Evolutionary conservation across 2,888 invertebrate species (phyloP).

Genomic region (Luffia ferchaultella): DNA sequence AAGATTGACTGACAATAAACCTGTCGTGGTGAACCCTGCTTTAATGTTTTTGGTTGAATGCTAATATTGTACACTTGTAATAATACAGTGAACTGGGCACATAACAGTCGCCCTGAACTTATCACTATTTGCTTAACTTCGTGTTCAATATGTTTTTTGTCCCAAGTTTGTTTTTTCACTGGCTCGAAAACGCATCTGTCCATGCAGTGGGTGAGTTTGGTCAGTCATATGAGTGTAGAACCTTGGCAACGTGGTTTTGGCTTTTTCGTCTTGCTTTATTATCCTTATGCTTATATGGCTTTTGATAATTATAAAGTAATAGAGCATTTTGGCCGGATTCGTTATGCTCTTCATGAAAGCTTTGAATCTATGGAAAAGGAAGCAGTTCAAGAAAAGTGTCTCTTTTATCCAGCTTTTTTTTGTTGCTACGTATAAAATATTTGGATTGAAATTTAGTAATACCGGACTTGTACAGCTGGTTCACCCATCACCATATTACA

Average conservation of each 20-base stretch:
- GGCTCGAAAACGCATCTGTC: background rate
- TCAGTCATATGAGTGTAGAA: background rate
- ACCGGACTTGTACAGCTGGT: too few relatives aligned
- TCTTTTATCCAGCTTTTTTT: background rate
- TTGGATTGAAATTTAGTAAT: too few relatives aligned
- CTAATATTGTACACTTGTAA: too few relatives aligned
- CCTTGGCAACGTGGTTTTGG: background rate
- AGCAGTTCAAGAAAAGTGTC: background rate
- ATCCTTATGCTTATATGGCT: background rate
- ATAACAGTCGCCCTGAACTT: too few relatives aligned
- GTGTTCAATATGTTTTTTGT: background rate
- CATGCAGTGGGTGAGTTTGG: background rate
- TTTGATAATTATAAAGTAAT: too few relatives aligned
- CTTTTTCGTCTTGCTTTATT: background rate
- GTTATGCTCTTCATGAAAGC: background rate
- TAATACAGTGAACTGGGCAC: too few relatives aligned
- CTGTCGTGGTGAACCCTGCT: too few relatives aligned
- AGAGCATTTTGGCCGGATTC: background rate
- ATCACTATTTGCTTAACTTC: too few relatives aligned
- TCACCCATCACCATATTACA: too few relatives aligned
- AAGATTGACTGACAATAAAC: too few relatives aligned
- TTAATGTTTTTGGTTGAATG: too few relatives aligned
- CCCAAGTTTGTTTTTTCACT: background rate
- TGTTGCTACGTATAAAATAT: background rate
- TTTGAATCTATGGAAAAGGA: background rate